phyloP scores from a whole-genome alignment of 1,140 invertebrate genomes.

The Hycleus cichorii region DNA sequence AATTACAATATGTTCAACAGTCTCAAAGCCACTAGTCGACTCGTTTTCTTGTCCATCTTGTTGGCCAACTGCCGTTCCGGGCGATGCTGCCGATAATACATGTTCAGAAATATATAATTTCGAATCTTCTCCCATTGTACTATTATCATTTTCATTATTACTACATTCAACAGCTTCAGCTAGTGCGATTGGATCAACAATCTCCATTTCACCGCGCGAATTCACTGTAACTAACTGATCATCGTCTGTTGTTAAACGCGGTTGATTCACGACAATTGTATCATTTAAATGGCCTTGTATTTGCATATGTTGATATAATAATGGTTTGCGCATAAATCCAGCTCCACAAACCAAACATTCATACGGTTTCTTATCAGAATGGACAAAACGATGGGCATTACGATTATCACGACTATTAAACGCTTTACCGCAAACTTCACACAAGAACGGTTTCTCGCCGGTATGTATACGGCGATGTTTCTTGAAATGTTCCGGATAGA shows the following conservation, averaged over 20 bases:
- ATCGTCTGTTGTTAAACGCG: slow-evolving; percentile 54
- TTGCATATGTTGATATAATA: slow-evolving; percentile 72
- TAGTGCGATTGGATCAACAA: slow-evolving; percentile 23
- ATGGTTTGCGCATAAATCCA: slow-evolving; percentile 77
- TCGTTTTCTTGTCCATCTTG: slow-evolving; percentile 31
- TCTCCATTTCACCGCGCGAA: slow-evolving; percentile 33
- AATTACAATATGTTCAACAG: slow-evolving; percentile 48
- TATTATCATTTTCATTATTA: slow-evolving; percentile 7
- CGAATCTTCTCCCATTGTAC: slow-evolving; percentile 38
- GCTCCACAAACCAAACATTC: slow-evolving; percentile 72
- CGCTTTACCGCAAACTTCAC: slow-evolving; percentile 80
- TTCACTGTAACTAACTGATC: slow-evolving; percentile 46
- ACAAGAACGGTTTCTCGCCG: slow-evolving; percentile 66
- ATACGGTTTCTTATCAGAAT: slow-evolving; percentile 80
- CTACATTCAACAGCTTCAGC: slow-evolving; percentile 15
- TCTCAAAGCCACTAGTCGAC: slow-evolving; percentile 35
- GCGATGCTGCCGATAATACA: not conserved
- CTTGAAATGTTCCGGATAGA: slow-evolving; percentile 77
- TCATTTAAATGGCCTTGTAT: slow-evolving; percentile 57
- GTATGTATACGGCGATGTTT: slow-evolving; percentile 75
- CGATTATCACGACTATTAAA: slow-evolving; percentile 78
- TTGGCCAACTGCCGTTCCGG: not conserved
- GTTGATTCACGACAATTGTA: slow-evolving; percentile 72
- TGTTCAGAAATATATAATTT: slow-evolving; percentile 44
- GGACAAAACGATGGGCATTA: slow-evolving; percentile 76